phyloP scores from a whole-genome alignment of 2,888 invertebrate genomes.

The Nomada fabriciana region DNA sequence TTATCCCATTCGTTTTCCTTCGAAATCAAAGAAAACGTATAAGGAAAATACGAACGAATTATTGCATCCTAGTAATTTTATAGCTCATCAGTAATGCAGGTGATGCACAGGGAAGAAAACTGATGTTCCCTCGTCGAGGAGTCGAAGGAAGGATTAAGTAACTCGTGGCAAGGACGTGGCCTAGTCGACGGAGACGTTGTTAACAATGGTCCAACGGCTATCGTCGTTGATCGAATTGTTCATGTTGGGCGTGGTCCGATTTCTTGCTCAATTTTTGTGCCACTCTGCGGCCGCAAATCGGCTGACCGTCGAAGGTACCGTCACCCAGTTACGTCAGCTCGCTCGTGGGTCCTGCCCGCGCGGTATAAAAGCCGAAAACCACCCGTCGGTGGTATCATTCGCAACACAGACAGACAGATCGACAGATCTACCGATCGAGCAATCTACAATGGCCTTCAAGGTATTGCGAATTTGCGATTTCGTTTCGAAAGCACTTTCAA shows the following conservation, averaged over 20 bases:
- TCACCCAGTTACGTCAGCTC: slow-evolving; percentile 72
- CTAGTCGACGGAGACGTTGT: slow-evolving; percentile 61
- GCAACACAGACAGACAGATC: slow-evolving; percentile 70
- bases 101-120: background rate
- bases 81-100: background rate
- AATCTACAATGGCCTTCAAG: slow-evolving; percentile 80
- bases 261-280: slow-evolving; percentile 78
- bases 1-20: too few species aligned
- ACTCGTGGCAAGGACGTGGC: slow-evolving; percentile 73
- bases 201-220: slow-evolving; percentile 49
- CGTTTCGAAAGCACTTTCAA: background rate
- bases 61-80: too few species aligned
- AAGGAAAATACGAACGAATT: too few species aligned
- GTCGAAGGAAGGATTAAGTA: slow-evolving; percentile 63
- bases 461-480: slow-evolving; percentile 67
- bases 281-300: slow-evolving; percentile 69
- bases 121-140: slow-evolving; percentile 12
- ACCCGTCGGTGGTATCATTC: slow-evolving; percentile 71
- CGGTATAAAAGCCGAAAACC: slow-evolving; percentile 74
- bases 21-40: too few species aligned
- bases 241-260: slow-evolving; percentile 78
- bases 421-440: slow-evolving; percentile 73
- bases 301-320: slow-evolving; percentile 71
- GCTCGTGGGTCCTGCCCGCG: slow-evolving; percentile 56
- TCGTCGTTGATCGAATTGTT: slow-evolving; percentile 56